These are phyloP conservation scores for Idaea aversata DNA, from an alignment of 2,888 invertebrate species.

Conservation along the genomic window DNA sequence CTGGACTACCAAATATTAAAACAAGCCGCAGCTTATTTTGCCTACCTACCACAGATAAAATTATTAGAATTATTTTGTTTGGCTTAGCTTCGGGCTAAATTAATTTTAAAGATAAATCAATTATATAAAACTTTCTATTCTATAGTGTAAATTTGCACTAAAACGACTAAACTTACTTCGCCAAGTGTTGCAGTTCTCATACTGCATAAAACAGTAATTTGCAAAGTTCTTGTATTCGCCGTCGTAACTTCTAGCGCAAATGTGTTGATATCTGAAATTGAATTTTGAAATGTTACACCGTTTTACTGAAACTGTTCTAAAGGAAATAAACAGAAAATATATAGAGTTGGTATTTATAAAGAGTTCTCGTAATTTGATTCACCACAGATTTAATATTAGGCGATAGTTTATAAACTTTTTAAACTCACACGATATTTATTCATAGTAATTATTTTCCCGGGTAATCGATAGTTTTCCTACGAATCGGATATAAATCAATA, in stretches of 20 bases:
- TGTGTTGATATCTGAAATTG: slow-evolving; percentile 49
- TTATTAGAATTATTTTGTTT: not conserved
- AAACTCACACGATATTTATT: too few species aligned
- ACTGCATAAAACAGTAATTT: slow-evolving; percentile 70
- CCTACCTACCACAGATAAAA: not conserved
- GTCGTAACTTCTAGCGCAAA: slow-evolving; percentile 60
- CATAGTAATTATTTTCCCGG: too few species aligned
- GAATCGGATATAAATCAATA: too few species aligned
- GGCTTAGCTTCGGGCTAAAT: not conserved
- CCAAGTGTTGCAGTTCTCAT: slow-evolving; percentile 72
- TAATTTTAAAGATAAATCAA: too few species aligned
- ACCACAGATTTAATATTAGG: too few species aligned
- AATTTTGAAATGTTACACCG: not conserved
- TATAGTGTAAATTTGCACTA: not conserved
- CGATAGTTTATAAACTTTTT: too few species aligned
- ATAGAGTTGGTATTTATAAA: not conserved
- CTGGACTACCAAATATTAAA: too few species aligned
- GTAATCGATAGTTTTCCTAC: too few species aligned
- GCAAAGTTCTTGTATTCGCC: slow-evolving; percentile 54
- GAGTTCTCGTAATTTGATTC: too few species aligned
- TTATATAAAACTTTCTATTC: too few species aligned
- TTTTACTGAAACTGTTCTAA: not conserved
- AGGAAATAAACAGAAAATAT: not conserved
- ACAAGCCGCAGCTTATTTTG: not conserved
- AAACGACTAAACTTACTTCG: slow-evolving; percentile 62